phyloP scores from a whole-genome alignment of 2,113 vertebrate genomes.

The Scomber scombrus region DNA sequence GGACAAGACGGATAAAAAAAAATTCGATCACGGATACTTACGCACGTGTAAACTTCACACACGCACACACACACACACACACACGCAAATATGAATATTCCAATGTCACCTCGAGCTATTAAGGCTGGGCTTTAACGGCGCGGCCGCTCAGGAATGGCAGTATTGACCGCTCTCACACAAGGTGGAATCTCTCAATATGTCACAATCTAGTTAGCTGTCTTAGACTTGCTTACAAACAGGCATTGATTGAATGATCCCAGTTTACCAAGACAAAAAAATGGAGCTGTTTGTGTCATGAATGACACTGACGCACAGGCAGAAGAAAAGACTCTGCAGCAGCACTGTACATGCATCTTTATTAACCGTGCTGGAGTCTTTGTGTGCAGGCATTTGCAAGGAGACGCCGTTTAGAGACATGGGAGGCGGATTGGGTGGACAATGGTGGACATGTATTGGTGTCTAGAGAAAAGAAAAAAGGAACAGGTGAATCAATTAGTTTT shows the following conservation, averaged over 20 bases:
- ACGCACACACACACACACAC: neutral
- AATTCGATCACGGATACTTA: constrained; percentile 35
- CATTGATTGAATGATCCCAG: constrained; percentile 69
- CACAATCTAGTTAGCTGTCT: constrained; percentile 72
- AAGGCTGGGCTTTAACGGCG: constrained; percentile 44
- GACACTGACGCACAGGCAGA: constrained; percentile 58
- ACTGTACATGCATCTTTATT: constrained; percentile 58
- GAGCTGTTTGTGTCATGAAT: constrained; percentile 35
- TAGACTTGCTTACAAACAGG: constrained; percentile 61
- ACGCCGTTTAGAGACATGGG: neutral
- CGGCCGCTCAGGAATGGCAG: constrained; percentile 42
- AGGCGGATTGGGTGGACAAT: constrained; percentile 10
- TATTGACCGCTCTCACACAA: constrained; percentile 67
- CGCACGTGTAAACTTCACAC: constrained; percentile 27
- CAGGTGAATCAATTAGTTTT: constrained; percentile 18
- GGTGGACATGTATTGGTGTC: neutral
- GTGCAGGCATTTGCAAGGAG: neutral
- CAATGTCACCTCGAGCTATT: constrained; percentile 65
- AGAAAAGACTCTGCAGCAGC: constrained; percentile 34
- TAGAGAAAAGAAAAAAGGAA: neutral
- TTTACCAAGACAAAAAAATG: constrained; percentile 43
- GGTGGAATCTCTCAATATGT: constrained; percentile 76
- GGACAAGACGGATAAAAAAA: constrained; percentile 29
- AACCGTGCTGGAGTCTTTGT: constrained; percentile 8
- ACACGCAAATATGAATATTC: constrained; percentile 56